phyloP scores from a whole-genome alignment of 2,888 invertebrate species.

The Drosophila histrio region DNA sequence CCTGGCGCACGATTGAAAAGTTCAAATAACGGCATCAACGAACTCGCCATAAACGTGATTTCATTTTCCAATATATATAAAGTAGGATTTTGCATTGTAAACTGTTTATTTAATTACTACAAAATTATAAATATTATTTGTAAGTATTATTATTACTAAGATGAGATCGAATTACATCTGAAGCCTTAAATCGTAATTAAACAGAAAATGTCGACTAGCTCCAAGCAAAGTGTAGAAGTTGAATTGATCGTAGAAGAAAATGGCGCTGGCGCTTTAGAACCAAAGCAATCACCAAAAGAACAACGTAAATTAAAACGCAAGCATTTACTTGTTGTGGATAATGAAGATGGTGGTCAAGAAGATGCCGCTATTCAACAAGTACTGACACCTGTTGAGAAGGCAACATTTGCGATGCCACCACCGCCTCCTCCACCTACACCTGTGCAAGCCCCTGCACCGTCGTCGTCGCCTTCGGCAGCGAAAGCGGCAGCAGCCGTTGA shows the following conservation, averaged over 20 bases:
- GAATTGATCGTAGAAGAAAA: slow-evolving; percentile 67
- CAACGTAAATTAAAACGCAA: slow-evolving; percentile 41
- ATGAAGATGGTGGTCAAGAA: slow-evolving; percentile 17
- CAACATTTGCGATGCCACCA: slow-evolving; percentile 59
- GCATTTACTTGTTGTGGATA: slow-evolving; percentile 32
- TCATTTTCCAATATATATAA: slow-evolving; percentile 42
- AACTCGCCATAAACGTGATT: slow-evolving; percentile 65
- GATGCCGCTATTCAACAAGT: slow-evolving; percentile 32
- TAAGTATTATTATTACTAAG: slow-evolving; percentile 15
- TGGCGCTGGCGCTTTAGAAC: slow-evolving; percentile 78
- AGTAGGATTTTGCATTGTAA: slow-evolving; percentile 19
- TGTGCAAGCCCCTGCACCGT: slow-evolving; percentile 47
- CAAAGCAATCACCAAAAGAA: slow-evolving; percentile 39
- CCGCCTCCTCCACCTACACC: slow-evolving; percentile 79
- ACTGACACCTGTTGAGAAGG: slow-evolving; percentile 49
- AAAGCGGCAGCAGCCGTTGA: slow-evolving; percentile 23
- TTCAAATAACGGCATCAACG: slow-evolving; percentile 58
- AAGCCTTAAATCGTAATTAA: not conserved
- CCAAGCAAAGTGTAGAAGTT: slow-evolving; percentile 59
- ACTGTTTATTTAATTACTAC: slow-evolving; percentile 27
- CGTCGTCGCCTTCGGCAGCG: not conserved
- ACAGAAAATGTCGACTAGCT: slow-evolving; percentile 50
- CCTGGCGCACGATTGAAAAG: slow-evolving; percentile 47
- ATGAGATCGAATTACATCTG: not conserved
- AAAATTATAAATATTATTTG: slow-evolving; percentile 19